These are phyloP conservation scores for Orchestia grillus DNA, from an alignment of 1,140 invertebrate genomes.

Conservation along the genomic window DNA sequence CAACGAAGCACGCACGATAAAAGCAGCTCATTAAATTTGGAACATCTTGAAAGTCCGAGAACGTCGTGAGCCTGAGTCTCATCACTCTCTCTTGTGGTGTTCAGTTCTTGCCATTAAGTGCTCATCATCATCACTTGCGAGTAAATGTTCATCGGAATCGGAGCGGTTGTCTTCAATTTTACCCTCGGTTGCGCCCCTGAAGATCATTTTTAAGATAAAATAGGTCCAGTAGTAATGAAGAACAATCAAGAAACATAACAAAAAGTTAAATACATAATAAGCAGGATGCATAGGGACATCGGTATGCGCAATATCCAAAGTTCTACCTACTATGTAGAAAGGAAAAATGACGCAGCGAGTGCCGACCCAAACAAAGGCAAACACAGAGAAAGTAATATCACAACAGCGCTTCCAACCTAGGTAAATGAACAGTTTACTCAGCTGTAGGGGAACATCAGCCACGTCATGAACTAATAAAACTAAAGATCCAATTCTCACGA, in stretches of 20 bases:
- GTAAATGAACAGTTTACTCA: conserved; percentile 94
- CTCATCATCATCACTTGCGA: not conserved
- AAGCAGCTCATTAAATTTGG: not conserved
- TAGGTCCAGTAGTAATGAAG: conserved; percentile 98
- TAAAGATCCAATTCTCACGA: conserved; percentile 90
- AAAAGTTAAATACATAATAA: conserved; percentile 94
- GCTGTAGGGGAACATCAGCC: conserved; percentile 95
- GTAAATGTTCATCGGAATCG: conserved; percentile 57
- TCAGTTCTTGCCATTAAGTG: not conserved
- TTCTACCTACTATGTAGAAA: conserved; percentile 83
- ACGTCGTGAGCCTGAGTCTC: not conserved
- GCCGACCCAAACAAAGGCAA: conserved; percentile 89
- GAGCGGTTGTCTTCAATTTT: conserved; percentile 66
- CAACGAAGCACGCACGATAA: not conserved
- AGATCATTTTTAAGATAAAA: conserved; percentile 79
- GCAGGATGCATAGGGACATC: conserved; percentile 92
- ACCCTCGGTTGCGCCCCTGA: conserved; percentile 60
- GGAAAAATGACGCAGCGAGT: conserved; percentile 90
- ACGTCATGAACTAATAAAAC: conserved; percentile 95
- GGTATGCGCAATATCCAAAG: conserved; percentile 85
- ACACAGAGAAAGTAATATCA: conserved; percentile 88
- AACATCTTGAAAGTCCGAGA: not conserved
- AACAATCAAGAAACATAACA: conserved; percentile 85
- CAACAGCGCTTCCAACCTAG: conserved; percentile 88
- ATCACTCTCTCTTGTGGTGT: not conserved